Evolutionary conservation across 2,888 invertebrate genomes (phyloP).

Genomic region (Macrophya annulata): DNA sequence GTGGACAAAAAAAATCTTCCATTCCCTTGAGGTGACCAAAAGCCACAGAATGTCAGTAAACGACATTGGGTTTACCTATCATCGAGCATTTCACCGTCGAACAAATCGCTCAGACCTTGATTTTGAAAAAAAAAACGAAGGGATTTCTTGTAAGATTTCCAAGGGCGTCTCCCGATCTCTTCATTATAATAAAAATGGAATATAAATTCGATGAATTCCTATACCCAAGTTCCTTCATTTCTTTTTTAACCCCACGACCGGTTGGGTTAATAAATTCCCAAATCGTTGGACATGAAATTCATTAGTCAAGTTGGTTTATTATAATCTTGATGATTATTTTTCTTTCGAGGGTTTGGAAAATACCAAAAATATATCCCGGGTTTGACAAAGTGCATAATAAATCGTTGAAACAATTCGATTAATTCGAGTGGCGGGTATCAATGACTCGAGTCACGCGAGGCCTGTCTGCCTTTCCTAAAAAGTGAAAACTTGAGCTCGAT

Average conservation of each 20-base stretch:
- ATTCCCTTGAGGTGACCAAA: slow-evolving; percentile 2
- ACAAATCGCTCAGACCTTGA: slow-evolving; percentile 38
- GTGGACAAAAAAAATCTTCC: neutral
- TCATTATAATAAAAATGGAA: neutral
- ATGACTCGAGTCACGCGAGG: slow-evolving; percentile 21
- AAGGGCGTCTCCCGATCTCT: slow-evolving; percentile 35
- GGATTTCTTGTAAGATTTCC: slow-evolving; percentile 27
- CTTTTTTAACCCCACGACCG: neutral
- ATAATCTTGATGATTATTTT: neutral
- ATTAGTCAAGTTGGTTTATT: no score
- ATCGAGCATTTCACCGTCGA: neutral
- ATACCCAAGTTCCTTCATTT: neutral
- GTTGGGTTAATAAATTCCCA: neutral
- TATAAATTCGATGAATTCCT: slow-evolving; percentile 21
- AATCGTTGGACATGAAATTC: neutral
- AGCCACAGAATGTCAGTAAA: neutral
- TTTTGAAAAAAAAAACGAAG: slow-evolving; percentile 16
- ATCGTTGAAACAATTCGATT: slow-evolving; percentile 11
- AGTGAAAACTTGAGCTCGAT: slow-evolving; percentile 15
- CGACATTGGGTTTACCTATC: slow-evolving; percentile 40
- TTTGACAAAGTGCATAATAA: neutral
- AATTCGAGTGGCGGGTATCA: neutral
- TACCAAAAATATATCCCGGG: no score
- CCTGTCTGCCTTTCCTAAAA: slow-evolving; percentile 14
- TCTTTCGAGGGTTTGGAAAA: neutral